A percentile compares a stretch with the other conserved stretches of the same genome.
phyloP scores from a whole-genome alignment of 2,797 vertebrate species.

The Halcyon badia region DNA sequence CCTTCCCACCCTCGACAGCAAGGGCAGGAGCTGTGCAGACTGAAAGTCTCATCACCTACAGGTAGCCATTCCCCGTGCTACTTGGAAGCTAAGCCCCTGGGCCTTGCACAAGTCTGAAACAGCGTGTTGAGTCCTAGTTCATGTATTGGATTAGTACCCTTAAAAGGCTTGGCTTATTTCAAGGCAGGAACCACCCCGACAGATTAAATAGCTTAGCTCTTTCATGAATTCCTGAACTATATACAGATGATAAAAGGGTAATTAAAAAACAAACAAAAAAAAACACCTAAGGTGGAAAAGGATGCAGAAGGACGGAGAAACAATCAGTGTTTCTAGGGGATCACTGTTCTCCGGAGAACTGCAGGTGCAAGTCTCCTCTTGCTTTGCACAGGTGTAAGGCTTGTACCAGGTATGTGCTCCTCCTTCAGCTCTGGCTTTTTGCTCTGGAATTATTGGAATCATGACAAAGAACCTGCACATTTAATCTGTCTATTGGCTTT shows the following conservation, averaged over 20 bases:
- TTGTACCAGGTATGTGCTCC: background rate
- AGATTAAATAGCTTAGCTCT: background rate
- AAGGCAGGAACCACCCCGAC: background rate
- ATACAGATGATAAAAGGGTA: background rate
- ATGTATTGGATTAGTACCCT: background rate
- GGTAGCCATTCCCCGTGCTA: background rate
- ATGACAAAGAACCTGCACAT: constrained; percentile 42
- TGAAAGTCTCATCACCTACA: background rate
- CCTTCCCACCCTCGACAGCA: background rate
- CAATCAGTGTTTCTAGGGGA: background rate
- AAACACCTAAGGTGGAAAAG: background rate
- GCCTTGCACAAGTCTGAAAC: background rate
- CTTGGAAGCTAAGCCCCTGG: background rate
- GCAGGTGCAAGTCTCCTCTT: background rate
- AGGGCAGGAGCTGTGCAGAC: background rate
- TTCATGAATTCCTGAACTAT: background rate
- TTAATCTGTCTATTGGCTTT: constrained; percentile 15
- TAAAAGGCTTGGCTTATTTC: background rate
- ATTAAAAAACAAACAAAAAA: background rate
- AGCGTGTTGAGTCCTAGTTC: too few relatives aligned
- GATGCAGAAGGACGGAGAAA: background rate
- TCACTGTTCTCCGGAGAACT: background rate
- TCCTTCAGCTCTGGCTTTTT: constrained; percentile 7
- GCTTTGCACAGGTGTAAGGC: constrained; percentile 52
- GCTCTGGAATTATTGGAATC: constrained; percentile 50